These are phyloP conservation scores for Crypturellus undulatus DNA, from an alignment of 2,113 vertebrate genomes.

Conservation along the genomic window DNA sequence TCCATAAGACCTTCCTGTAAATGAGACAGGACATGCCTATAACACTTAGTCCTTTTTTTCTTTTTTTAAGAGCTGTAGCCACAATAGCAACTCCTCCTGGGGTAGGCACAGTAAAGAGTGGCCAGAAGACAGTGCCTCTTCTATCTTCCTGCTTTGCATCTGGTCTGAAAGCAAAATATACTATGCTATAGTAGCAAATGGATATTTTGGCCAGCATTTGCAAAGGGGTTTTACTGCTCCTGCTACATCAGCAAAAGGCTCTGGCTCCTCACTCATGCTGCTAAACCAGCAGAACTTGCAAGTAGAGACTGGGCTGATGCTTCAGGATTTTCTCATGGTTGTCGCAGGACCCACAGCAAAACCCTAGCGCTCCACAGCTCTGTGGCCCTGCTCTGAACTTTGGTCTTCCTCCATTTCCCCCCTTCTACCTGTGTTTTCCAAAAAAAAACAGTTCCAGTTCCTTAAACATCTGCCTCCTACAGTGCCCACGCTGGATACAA, in stretches of 20 bases:
- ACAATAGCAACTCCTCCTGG: background rate
- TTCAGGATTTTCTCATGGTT: background rate
- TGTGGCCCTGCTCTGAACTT: background rate
- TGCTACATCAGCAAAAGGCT: background rate
- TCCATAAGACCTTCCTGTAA: background rate
- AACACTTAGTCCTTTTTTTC: background rate
- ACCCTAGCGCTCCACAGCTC: background rate
- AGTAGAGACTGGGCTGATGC: background rate
- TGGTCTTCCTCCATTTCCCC: background rate
- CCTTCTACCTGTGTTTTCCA: background rate
- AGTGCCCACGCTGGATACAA: background rate
- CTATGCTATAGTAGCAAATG: background rate
- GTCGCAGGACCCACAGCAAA: background rate
- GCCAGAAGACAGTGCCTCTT: background rate
- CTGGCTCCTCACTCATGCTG: background rate
- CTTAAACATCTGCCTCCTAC: background rate
- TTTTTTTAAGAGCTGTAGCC: background rate
- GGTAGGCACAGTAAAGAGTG: background rate
- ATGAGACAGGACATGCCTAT: fast-evolving
- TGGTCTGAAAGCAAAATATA: background rate
- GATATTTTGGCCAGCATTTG: background rate
- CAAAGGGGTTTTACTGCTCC: background rate
- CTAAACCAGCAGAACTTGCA: background rate
- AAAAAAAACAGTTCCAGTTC: background rate
- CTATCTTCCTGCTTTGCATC: background rate